A percentile compares a stretch with the other conserved stretches of the same genome.
These are phyloP conservation scores for Polypedilum vanderplanki DNA, from an alignment of 1,140 invertebrate genomes.

Conservation along the genomic window DNA sequence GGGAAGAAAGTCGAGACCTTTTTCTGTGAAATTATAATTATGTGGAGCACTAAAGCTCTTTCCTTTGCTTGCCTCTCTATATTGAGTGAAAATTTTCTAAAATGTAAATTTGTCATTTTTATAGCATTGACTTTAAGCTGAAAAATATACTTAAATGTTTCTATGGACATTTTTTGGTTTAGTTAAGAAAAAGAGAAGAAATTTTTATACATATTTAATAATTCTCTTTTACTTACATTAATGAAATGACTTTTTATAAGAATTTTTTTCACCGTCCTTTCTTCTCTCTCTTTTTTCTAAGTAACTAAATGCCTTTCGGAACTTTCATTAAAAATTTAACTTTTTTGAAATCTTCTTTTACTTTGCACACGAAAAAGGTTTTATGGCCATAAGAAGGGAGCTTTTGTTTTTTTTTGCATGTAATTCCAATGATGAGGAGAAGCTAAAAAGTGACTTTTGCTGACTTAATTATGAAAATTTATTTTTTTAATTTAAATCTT, in stretches of 20 bases:
- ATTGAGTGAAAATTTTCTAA: neutral
- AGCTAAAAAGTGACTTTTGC: too few relatives aligned
- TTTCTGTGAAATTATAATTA: conserved; percentile 7
- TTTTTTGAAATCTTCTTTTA: too few relatives aligned
- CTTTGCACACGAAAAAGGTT: too few relatives aligned
- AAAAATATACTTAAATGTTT: neutral
- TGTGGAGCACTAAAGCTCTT: neutral
- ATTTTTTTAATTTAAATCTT: too few relatives aligned
- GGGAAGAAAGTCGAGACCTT: neutral
- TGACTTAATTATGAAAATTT: too few relatives aligned
- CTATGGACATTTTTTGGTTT: neutral
- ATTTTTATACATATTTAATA: conserved; percentile 12
- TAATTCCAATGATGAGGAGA: too few relatives aligned
- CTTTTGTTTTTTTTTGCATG: too few relatives aligned
- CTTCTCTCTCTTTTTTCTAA: too few relatives aligned
- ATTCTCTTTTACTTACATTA: conserved; percentile 9
- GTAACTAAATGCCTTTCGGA: too few relatives aligned
- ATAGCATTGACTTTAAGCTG: neutral
- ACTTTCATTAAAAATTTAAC: too few relatives aligned
- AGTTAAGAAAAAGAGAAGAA: neutral
- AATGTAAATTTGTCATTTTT: conserved; percentile 7
- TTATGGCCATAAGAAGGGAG: too few relatives aligned
- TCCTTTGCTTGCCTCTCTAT: neutral
- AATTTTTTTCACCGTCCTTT: too few relatives aligned
- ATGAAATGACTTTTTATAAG: neutral